Conservation (phyloP, 2,113 vertebrate species). For the Charina bottae region DNA sequence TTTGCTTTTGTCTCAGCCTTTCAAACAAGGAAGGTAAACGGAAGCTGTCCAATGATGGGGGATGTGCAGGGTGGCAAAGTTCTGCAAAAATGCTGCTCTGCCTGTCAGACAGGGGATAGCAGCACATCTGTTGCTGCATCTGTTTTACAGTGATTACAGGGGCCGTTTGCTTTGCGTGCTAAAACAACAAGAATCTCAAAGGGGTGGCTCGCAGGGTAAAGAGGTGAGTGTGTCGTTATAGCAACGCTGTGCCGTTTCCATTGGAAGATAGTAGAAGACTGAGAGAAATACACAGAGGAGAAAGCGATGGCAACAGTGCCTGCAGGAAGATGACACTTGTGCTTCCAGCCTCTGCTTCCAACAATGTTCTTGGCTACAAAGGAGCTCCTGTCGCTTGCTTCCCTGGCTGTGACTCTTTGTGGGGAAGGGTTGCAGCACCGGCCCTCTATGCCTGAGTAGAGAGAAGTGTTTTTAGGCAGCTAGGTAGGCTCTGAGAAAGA, state of each 20-base stretch:
- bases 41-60: background rate
- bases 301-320: background rate
- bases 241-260: background rate
- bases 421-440: too few relatives aligned
- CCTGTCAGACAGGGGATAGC: background rate
- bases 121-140: slow-evolving; percentile 3
- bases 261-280: background rate
- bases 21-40: background rate
- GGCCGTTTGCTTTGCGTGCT: slow-evolving; percentile 9
- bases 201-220: background rate
- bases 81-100: background rate
- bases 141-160: background rate
- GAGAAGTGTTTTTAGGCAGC: background rate
- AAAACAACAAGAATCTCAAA: slow-evolving; percentile 3
- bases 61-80: background rate
- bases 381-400: background rate
- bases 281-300: background rate
- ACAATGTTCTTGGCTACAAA: background rate
- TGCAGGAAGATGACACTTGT: background rate
- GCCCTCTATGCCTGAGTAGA: background rate
- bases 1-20: background rate
- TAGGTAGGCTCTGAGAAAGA: background rate
- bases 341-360: background rate
- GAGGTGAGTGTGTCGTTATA: slow-evolving; percentile 5
- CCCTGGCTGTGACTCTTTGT: background rate